Conservation (phyloP, 1,140 invertebrate species). For the Artemia franciscana region DNA sequence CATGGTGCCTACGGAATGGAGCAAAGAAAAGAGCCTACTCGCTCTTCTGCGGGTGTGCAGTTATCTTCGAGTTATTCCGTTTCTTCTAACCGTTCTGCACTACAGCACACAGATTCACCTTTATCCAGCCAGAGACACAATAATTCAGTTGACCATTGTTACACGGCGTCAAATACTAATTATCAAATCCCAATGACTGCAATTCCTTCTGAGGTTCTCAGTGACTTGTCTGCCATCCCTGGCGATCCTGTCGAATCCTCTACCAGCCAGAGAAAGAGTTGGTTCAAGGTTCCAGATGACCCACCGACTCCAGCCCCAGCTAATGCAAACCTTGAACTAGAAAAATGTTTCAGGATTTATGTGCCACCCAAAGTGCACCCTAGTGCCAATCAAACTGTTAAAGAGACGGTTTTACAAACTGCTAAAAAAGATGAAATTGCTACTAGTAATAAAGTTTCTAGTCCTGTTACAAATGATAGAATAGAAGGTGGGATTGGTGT, state of each 20-base stretch:
- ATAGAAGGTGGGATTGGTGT: neutral
- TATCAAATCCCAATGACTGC: neutral
- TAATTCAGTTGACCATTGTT: no score
- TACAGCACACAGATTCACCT: no score
- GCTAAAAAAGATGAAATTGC: neutral
- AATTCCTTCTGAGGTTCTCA: neutral
- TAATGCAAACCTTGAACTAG: neutral
- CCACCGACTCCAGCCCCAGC: neutral
- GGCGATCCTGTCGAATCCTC: neutral
- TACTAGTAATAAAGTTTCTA: neutral
- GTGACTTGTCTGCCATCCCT: neutral
- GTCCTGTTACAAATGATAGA: neutral
- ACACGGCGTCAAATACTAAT: no score
- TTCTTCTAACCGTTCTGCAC: no score
- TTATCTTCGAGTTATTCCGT: no score
- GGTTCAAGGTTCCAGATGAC: neutral
- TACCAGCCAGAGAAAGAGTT: neutral
- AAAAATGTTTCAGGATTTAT: neutral
- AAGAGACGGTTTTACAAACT: neutral
- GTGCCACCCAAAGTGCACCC: neutral
- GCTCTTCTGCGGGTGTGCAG: no score
- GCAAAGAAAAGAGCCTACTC: no score
- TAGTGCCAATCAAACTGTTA: neutral
- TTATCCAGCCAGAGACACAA: no score
- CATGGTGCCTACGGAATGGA: no score